Evolutionary conservation across 1,140 invertebrate genomes (phyloP), one percentile per base, ranked within the genome.

Genomic region (Papilio helenus): DNA sequence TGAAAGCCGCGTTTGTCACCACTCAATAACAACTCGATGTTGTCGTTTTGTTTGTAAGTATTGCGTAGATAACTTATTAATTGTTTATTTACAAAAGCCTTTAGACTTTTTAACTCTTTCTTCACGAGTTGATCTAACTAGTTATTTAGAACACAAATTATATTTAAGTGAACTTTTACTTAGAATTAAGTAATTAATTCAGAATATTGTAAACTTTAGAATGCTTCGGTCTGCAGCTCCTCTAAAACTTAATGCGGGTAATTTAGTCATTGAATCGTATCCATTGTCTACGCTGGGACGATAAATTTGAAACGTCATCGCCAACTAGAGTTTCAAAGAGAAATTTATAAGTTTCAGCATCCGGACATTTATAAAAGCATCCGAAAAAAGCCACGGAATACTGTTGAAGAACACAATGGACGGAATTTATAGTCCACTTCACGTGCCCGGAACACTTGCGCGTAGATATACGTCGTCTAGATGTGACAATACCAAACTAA

Each of bases 371-470:
- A 86, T 86, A 83, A 86, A 85, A 87, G 82, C 83, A 76, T 80
- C 34, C 81, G 74, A 84, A 90, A 92, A 87, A 92, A 89, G 86
- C 85, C 81, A 61, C 46, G 80, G 73, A 76, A 83, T 84, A 84
- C 81, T 79, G 85, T 88, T 85, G 81, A 86, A 87, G 86, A 85
- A 87, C 85, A 92, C 91, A 93, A 92, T 89, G 91, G 87, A 80
- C 79, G 81, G 87, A 87, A 93, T 93, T 92, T 92, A 93, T 93
- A 87, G 90, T 84, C 81, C 83, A 84, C 86, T 85, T 87, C 87
- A 80, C 81, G 79, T 89, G 89, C 87, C 90, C 87, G 80, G 89
- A 88, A 91, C 89, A 89, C 83, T 79, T 80, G 72, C 79, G 68
- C 80, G 72, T 23, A 29, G 83, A 86, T 84, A 49, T 85, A 80